Conservation (phyloP, 2,888 invertebrate genomes). For the Autographa gamma region DNA sequence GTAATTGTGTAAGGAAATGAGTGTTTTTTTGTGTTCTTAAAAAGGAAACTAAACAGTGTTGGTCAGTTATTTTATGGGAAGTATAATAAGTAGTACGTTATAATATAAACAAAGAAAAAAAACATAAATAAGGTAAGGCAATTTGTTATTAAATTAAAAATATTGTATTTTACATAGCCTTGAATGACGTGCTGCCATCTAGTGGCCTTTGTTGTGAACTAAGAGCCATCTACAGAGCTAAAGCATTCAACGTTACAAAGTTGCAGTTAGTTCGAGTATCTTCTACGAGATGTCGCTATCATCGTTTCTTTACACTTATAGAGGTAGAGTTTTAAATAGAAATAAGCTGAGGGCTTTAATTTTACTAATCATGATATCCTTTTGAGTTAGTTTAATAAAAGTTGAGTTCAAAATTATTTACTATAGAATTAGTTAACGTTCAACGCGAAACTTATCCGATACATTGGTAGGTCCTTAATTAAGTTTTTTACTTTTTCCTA, state of each 20-base stretch:
- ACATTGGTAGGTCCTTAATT: no score
- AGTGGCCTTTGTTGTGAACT: constrained; percentile 9
- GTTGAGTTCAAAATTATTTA: neutral
- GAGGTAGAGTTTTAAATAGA: neutral
- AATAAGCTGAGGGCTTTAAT: neutral
- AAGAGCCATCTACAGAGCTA: neutral
- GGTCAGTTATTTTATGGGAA: neutral
- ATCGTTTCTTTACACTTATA: neutral
- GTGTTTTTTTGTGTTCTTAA: constrained; percentile 6
- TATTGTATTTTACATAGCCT: neutral
- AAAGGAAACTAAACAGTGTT: neutral
- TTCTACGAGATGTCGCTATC: neutral
- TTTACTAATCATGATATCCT: neutral
- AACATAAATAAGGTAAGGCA: neutral
- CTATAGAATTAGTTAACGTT: no score
- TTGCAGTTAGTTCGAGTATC: neutral
- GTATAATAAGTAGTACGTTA: neutral
- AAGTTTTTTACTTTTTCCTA: no score
- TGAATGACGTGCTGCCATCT: constrained; percentile 16
- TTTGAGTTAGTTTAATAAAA: neutral
- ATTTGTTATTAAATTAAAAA: no score
- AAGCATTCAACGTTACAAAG: neutral
- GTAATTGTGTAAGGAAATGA: constrained; percentile 41
- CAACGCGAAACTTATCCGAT: no score
- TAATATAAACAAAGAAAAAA: neutral